Percentiles rank a stretch among this genome's conserved stretches.
Evolutionary conservation across 2,888 invertebrate species (phyloP).

Genomic region (Monoplex corrugatus): DNA sequence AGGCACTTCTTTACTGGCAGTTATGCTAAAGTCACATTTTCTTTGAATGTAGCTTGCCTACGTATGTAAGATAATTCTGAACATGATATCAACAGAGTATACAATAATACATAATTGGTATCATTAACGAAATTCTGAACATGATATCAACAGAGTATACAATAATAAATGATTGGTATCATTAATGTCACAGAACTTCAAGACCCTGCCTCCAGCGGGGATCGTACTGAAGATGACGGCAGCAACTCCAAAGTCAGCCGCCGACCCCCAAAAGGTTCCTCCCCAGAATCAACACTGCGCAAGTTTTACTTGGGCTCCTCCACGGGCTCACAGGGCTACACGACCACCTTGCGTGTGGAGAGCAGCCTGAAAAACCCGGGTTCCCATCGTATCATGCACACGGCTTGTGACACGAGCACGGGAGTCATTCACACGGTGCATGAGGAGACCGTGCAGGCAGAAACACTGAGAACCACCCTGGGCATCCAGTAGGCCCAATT

Average conservation of each 20-base stretch:
- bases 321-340: slow-evolving; percentile 49
- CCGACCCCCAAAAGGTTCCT: neutral
- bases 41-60: too few species aligned
- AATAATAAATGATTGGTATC: too few species aligned
- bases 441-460: slow-evolving; percentile 58
- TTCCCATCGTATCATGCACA: slow-evolving; percentile 58
- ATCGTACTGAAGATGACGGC: neutral
- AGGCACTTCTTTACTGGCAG: too few species aligned
- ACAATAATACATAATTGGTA: too few species aligned
- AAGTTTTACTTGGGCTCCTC: slow-evolving; percentile 49
- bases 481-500: slow-evolving; percentile 36
- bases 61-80: too few species aligned
- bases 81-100: too few species aligned
- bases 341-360: slow-evolving; percentile 58
- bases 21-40: too few species aligned
- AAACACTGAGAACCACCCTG: slow-evolving; percentile 55
- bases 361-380: slow-evolving; percentile 57
- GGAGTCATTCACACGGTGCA: slow-evolving; percentile 60
- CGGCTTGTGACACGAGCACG: slow-evolving; percentile 54
- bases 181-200: neutral
- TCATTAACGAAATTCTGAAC: too few species aligned
- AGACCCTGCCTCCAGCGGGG: neutral
- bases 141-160: too few species aligned
- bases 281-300: slow-evolving; percentile 30
- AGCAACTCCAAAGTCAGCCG: neutral